phyloP scores from a whole-genome alignment of 2,113 vertebrate species.

The Tyrannus savana region DNA sequence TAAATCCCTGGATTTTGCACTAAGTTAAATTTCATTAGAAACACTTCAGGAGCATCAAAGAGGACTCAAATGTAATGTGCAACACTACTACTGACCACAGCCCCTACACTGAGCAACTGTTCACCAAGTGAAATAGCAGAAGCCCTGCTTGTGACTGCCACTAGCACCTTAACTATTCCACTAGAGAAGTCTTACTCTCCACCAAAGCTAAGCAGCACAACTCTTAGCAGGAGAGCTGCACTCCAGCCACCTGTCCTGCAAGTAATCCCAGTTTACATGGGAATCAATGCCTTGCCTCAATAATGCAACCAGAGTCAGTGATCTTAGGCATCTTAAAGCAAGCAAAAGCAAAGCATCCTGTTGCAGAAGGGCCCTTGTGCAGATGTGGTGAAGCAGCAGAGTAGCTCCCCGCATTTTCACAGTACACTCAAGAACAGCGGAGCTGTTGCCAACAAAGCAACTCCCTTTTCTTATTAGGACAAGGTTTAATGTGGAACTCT shows the following conservation, averaged over 20 bases:
- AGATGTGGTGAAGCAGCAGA: neutral
- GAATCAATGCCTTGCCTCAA: neutral
- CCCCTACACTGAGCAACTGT: neutral
- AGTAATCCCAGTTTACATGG: neutral
- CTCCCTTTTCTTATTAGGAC: neutral
- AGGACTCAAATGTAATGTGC: neutral
- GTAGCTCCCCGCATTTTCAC: neutral
- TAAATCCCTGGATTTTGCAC: neutral
- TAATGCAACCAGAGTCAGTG: neutral
- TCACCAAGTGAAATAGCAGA: neutral
- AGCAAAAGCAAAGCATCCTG: neutral
- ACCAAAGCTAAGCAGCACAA: neutral
- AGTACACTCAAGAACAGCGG: neutral
- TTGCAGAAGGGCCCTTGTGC: neutral
- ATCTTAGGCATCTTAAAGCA: neutral
- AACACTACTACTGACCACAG: neutral
- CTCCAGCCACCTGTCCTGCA: neutral
- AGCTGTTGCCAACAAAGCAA: neutral
- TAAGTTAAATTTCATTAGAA: neutral
- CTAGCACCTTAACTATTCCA: neutral
- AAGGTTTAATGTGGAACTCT: neutral
- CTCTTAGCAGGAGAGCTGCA: neutral
- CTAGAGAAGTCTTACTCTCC: neutral
- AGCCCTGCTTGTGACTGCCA: neutral
- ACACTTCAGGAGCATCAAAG: neutral